Base-by-base conservation (phyloP, 2,888 invertebrate genomes). In the Leptinotarsa haldemani region DNA sequence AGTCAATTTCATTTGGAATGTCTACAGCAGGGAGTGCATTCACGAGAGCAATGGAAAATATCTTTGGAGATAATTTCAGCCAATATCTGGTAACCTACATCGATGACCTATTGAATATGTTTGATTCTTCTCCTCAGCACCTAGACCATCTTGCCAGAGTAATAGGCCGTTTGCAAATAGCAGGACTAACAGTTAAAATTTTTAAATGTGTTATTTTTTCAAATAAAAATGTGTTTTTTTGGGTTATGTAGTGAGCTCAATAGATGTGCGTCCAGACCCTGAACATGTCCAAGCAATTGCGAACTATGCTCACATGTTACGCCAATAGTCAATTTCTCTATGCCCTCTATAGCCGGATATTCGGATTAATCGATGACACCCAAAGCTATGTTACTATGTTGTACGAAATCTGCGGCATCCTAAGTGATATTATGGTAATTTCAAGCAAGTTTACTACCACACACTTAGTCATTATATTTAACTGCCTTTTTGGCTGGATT, bases 401-500 rank as follows among this genome's bases (percentile, higher is more conserved):
- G 53, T 68, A 74, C 61, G 74, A 74, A 77, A 74, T 77, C 68
- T 70, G 72, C 68, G 76, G 76, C 69, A 77, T 77, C 65, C 76
- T 70, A 71, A 74, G 74, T 73, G 76, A 76, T 76, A 76, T 74
- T 76, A 74, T 76, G 76, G 76, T 77, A 77, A 77, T 77, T 70
- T 73, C 74, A 30, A 69, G 68, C 72, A 69, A 74, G 74, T 77
- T 71, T 63, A 71, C 69, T 61, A 48, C 74, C 53, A 68, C 16
- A 68, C 69, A 69, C 71, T 71, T 65, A 71, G 69, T 66, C 71
- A 71, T 74, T 71, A 69, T 74, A 74, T 71, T 74, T 71, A 69
- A 74, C 25, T 46, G 66, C 66, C 58, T 56, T 61, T 48, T 64
- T n/a, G 48, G 46, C 65, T 53, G 69, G 65, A 48, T 20, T 3